Evolutionary conservation across 2,113 vertebrate species (phyloP), one percentile per base, ranked within the genome.

Genomic region (Parus major): DNA sequence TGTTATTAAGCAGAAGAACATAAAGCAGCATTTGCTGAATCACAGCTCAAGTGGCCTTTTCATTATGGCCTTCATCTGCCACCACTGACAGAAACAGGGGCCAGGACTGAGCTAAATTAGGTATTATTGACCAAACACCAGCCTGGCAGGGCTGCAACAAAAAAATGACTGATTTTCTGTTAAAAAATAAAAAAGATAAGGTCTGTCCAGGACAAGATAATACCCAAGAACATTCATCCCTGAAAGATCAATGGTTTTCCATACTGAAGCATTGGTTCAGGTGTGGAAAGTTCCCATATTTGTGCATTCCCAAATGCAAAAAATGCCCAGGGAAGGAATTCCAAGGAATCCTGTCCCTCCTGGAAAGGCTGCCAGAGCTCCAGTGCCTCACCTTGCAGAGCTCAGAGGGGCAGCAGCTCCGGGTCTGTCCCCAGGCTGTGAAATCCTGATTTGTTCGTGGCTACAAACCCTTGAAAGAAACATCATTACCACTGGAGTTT

Each of bases 401-500:
- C 50, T 66, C 23, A 46, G 52, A 23, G 18, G 20, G 19, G 60
- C 78, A 82, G 50, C 41, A n/a, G 59, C 60, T 31, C 89, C 25
- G 1, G 35, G 7, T 3, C 23, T 46, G 49, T 56, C 57, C 70
- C 82, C 5, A 27, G 71, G 76, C 75, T 70, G 42, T 57, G 65
- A 86, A 90, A 86, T 31, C 35, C n/a, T 86, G 78, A 92, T 95
- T 94, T 96, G 90, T 83, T 94, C 10, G 19, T 31, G 61, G 78
- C 86, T 59, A 72, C 86, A 86, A 95, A 92, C 36, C 93, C 75
- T 55, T 87, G 78, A 84, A 94, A 88, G 83, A 66, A 61, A 84
- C 68, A 86, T 96, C 93, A 94, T 96, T 90, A 95, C 86, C 59
- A 27, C 29, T 65, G 57, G 24, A 72, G 94, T 79, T 92, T 93